A percentile compares a stretch with the other conserved stretches of the same genome.
phyloP scores from a whole-genome alignment of 1,140 invertebrate genomes.

The Drosophila carrolli region DNA sequence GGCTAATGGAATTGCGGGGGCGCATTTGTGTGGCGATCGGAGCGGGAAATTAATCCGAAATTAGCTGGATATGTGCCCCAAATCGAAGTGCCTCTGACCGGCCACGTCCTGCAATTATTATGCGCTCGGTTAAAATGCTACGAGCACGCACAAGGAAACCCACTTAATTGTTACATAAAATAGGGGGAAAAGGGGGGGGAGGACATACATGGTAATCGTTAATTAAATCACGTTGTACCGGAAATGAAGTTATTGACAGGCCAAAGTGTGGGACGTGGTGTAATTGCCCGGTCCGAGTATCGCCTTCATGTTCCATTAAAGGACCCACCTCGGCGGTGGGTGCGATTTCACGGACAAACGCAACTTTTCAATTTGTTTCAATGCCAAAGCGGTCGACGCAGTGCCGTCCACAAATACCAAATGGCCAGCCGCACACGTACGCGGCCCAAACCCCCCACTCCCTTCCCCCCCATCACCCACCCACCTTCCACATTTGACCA shows the following conservation, averaged over 20 bases:
- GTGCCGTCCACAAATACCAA: conserved; percentile 19
- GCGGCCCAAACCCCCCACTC: neutral
- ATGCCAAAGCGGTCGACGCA: conserved; percentile 19
- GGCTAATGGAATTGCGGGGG: conserved; percentile 37
- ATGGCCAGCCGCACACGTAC: conserved; percentile 32
- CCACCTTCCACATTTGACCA: conserved; percentile 16
- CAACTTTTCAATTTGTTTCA: conserved; percentile 62
- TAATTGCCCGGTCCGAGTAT: conserved; percentile 55
- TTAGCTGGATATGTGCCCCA: neutral
- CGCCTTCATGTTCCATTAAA: conserved; percentile 46
- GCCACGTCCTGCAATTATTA: conserved; percentile 39
- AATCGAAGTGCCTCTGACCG: conserved; percentile 2
- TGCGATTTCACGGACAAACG: conserved; percentile 39
- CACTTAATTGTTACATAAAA: conserved; percentile 66
- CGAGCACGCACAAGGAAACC: conserved; percentile 60
- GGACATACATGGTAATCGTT: conserved; percentile 55
- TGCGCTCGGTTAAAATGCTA: conserved; percentile 17
- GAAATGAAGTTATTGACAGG: conserved; percentile 78
- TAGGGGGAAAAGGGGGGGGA: neutral
- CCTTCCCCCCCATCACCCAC: no score
- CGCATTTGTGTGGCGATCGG: conserved; percentile 14
- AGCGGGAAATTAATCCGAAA: conserved; percentile 29
- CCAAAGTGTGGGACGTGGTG: conserved; percentile 61
- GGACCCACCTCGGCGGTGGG: neutral
- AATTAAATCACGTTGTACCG: conserved; percentile 78